Conservation (phyloP, 2,797 vertebrate genomes). For the Pyrocephalus nanus region DNA sequence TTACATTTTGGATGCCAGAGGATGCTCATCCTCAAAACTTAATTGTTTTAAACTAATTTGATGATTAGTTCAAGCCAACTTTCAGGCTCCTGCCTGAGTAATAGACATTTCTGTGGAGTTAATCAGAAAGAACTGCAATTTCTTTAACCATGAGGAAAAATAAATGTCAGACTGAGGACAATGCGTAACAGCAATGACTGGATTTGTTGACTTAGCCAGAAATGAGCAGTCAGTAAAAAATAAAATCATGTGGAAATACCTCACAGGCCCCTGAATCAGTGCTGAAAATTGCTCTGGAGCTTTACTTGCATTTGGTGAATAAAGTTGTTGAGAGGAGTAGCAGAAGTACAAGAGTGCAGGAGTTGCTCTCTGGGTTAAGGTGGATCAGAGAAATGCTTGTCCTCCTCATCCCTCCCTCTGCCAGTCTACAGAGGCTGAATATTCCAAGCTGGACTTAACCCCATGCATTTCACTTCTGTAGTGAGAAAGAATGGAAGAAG, state of each 20-base stretch:
- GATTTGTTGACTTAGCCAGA: constrained; percentile 33
- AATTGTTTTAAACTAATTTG: constrained; percentile 20
- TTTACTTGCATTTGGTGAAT: background rate
- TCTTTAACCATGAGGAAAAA: constrained; percentile 11
- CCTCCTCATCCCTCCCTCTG: background rate
- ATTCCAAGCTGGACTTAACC: background rate
- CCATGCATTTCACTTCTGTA: background rate
- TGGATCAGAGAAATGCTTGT: background rate
- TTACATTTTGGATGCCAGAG: background rate
- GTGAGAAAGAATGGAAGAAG: background rate
- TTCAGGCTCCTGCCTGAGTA: constrained; percentile 20
- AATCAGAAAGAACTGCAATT: constrained; percentile 32
- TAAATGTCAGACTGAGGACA: constrained; percentile 9
- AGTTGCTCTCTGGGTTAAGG: background rate
- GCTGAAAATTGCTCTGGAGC: background rate
- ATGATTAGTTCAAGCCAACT: constrained; percentile 8
- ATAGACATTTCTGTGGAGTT: constrained; percentile 23
- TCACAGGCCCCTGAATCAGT: background rate
- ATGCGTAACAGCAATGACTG: constrained; percentile 29
- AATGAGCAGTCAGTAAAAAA: background rate
- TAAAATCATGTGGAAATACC: background rate
- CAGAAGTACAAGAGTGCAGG: background rate
- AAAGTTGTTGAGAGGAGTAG: background rate
- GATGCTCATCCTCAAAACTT: background rate
- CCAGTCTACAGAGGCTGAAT: background rate